Percentiles rank a stretch among this genome's conserved stretches.
phyloP scores from a whole-genome alignment of 1,140 invertebrate genomes.

The Procambarus clarkii region DNA sequence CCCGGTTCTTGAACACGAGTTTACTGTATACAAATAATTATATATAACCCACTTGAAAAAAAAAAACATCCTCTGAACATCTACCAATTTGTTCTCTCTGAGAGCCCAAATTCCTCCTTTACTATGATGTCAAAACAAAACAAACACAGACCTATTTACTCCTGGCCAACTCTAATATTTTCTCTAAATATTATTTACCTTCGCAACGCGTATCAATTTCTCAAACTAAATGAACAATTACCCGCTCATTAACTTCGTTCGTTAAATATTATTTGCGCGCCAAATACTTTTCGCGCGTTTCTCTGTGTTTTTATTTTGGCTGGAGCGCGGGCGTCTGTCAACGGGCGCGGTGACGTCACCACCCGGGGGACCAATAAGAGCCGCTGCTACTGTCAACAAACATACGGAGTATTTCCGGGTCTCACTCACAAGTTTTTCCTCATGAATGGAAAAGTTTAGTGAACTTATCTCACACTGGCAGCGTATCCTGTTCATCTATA shows the following conservation, averaged over 20 bases:
- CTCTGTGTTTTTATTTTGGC: not conserved
- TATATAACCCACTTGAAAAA: not conserved
- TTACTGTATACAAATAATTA: not conserved
- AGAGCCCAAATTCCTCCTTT: not conserved
- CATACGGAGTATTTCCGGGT: not conserved
- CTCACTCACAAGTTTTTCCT: not conserved
- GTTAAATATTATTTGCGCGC: not conserved
- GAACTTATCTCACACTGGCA: too few relatives aligned
- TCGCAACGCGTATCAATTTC: not conserved
- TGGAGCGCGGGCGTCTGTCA: not conserved
- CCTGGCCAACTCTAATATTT: not conserved
- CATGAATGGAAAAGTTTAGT: too few relatives aligned
- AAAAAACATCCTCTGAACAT: not conserved
- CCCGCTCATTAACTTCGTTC: not conserved
- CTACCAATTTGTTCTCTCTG: not conserved
- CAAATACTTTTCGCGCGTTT: not conserved
- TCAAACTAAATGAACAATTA: slow-evolving; percentile 9
- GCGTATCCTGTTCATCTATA: too few relatives aligned
- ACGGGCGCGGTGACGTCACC: not conserved
- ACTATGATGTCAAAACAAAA: not conserved
- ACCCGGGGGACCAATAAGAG: not conserved
- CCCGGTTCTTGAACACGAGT: not conserved
- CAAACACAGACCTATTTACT: not conserved
- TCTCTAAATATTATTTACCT: not conserved
- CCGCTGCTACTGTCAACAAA: not conserved